Conservation (phyloP, 2,888 invertebrate genomes). For the Pandemis heparana region DNA sequence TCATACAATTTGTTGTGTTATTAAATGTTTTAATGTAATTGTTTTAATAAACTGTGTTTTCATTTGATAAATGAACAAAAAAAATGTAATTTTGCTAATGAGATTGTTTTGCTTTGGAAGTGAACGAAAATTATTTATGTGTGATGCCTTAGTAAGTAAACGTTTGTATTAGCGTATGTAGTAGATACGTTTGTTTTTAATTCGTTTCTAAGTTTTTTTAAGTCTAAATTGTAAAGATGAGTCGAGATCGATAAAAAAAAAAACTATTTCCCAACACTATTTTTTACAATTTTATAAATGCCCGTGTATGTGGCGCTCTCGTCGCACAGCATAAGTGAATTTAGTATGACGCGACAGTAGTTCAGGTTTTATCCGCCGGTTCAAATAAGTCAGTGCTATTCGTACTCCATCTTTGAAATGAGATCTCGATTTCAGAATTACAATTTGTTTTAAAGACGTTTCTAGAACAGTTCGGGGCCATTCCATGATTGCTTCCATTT, state of each 20-base stretch:
- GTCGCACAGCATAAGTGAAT: background rate
- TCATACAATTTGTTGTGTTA: slow-evolving; percentile 76
- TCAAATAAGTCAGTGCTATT: background rate
- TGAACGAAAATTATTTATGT: slow-evolving; percentile 82
- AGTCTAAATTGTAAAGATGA: slow-evolving; percentile 51
- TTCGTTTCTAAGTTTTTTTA: slow-evolving; percentile 49
- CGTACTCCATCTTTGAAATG: background rate
- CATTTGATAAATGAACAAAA: slow-evolving; percentile 55
- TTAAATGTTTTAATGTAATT: slow-evolving; percentile 77
- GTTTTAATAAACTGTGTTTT: slow-evolving; percentile 76
- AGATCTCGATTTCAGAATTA: slow-evolving; percentile 28
- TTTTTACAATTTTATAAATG: background rate
- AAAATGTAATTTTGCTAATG: slow-evolving; percentile 64
- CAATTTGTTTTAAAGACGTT: slow-evolving; percentile 52
- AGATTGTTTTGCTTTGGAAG: slow-evolving; percentile 77
- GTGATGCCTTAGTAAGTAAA: slow-evolving; percentile 78
- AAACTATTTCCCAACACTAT: background rate
- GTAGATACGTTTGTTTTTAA: slow-evolving; percentile 57
- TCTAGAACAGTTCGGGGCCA: slow-evolving; percentile 69
- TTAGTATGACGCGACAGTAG: background rate
- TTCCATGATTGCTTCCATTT: slow-evolving; percentile 78
- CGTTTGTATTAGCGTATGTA: slow-evolving; percentile 68
- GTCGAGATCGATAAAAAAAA: slow-evolving; percentile 55
- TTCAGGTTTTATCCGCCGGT: background rate
- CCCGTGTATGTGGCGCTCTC: background rate